Evolutionary conservation across 2,113 vertebrate genomes (phyloP).

Genomic region (Leptodactylus fuscus): DNA sequence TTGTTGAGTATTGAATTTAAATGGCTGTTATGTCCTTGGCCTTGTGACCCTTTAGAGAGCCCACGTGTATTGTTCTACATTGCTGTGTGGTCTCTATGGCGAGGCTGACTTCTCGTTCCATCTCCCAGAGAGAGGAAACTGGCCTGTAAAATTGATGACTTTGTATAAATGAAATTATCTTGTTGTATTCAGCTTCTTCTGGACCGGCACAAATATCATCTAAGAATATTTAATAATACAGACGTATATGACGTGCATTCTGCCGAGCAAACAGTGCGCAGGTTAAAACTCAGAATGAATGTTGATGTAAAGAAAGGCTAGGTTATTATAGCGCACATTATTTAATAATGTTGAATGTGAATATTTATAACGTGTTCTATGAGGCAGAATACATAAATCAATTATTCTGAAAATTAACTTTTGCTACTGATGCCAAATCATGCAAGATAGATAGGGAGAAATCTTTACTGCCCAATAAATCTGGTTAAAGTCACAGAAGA

Average conservation of each 20-base stretch:
- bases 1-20: neutral
- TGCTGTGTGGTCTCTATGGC: constrained; percentile 34
- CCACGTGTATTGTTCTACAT: constrained; percentile 42
- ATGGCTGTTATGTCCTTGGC: constrained; percentile 27
- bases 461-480: constrained; percentile 1
- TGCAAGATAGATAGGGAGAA: neutral
- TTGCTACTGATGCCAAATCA: constrained; percentile 23
- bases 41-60: constrained; percentile 22
- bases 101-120: constrained; percentile 41
- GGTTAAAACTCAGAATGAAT: constrained; percentile 10
- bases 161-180: constrained; percentile 43
- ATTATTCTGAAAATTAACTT: constrained; percentile 33
- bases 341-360: constrained; percentile 33
- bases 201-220: neutral
- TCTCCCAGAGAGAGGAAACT: constrained; percentile 32
- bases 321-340: constrained; percentile 9
- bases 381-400: constrained; percentile 36
- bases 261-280: neutral
- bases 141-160: constrained; percentile 46
- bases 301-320: neutral
- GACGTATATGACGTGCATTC: neutral
- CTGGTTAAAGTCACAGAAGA: constrained; percentile 2
- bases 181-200: constrained; percentile 1
- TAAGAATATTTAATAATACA: constrained; percentile 30
- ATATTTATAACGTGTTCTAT: constrained; percentile 44